Evolutionary conservation across 2,113 vertebrate species (phyloP).

Genomic region (Serilophus lunatus): DNA sequence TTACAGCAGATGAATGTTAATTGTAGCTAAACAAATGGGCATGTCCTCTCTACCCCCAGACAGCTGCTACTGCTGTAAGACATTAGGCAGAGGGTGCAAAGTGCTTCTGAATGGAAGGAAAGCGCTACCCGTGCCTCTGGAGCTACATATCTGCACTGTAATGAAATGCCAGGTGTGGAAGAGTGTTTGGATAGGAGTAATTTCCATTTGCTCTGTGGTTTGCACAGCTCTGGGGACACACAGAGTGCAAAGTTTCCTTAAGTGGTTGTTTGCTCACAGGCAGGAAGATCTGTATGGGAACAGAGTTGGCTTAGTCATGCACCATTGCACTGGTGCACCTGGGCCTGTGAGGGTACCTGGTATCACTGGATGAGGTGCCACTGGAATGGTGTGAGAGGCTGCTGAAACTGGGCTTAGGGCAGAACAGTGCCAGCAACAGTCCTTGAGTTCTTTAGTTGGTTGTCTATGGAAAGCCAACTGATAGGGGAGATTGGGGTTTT

Average conservation of each 20-base stretch:
- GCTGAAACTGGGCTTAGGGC: rapidly evolving
- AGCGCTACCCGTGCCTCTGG: background rate
- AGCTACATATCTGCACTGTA: background rate
- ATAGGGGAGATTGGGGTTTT: background rate
- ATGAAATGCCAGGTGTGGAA: conserved; percentile 43
- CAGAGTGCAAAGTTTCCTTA: background rate
- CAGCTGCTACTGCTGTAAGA: conserved; percentile 58
- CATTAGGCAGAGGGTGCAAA: conserved; percentile 50
- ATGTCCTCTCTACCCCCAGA: conserved; percentile 56
- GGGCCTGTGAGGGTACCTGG: background rate
- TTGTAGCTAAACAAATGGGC: conserved; percentile 66
- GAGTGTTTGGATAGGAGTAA: background rate
- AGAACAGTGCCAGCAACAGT: background rate
- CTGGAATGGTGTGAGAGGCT: background rate
- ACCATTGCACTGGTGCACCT: background rate
- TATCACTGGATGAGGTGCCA: background rate
- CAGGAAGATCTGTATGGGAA: background rate
- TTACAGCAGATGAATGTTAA: conserved; percentile 64
- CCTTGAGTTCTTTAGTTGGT: background rate
- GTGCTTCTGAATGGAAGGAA: conserved; percentile 39
- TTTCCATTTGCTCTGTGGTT: conserved; percentile 17
- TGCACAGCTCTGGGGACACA: background rate
- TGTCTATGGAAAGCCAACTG: background rate
- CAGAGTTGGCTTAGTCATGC: background rate
- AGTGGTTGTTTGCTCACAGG: background rate